Base-by-base conservation (phyloP, 2,113 vertebrate genomes). In the Oxyruncus cristatus region DNA sequence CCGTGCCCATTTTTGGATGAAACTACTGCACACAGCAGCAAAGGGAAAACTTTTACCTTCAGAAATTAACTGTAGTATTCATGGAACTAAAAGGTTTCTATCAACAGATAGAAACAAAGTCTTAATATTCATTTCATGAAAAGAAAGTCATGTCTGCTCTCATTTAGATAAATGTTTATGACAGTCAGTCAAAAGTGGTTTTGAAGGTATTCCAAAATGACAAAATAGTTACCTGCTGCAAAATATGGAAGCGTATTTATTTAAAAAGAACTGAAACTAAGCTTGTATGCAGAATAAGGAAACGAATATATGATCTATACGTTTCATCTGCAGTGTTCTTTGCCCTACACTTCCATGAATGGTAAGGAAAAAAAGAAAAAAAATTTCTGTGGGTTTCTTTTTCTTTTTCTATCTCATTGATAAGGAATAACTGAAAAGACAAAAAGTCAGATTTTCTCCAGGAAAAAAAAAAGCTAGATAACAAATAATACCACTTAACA, bases 141-240 rank as follows among this genome's bases (percentile, higher is more conserved):
- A 91, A 70, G 24, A 65, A 91, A 65, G 6, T 7, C 11, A 15
- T 15, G 30, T 39, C 65, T 89, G 50, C 16, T 95, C 85, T 94
- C 30, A n/a, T 78, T 91, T 72, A 92, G 32, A 63, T 3, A 92
- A 42, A 68, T n/a, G 20, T 76, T 91, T 72, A 75, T 55, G 71
- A 19, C n/a, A 70, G 32, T 46, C 17, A 44, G 23, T 72, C 39
- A 92, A 76, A 88, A 52, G 35, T 62, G 22, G 9, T 80, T 88
- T 68, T 84, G 46, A 74, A 91, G 35, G 14, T 56, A 39, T 76
- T 93, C 42, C 13, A 33, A 94, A 79, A 78, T 33, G 44, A 52
- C 7, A 50, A 82, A 91, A 81, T 50, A 91, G 33, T 49, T 92
- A 75, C 44, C 53, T 95, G 70, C 26, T 88, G n/a, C 82, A 89